phyloP scores from a whole-genome alignment of 2,113 vertebrate genomes.

The Alethe diademata region DNA sequence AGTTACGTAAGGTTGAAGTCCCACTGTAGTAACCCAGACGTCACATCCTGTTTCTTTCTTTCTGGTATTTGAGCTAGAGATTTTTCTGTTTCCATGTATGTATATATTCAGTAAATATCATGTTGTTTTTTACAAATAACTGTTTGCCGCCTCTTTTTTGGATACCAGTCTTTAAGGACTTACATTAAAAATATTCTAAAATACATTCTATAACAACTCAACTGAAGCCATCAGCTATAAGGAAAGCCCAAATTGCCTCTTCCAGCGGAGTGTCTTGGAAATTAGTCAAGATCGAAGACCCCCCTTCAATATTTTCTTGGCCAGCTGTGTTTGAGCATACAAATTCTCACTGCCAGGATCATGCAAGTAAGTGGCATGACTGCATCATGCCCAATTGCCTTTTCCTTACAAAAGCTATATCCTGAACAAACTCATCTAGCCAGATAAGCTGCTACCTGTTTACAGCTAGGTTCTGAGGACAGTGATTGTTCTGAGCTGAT shows the following conservation, averaged over 20 bases:
- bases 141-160: neutral
- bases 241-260: neutral
- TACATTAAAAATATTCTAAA: neutral
- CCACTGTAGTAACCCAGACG: neutral
- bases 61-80: neutral
- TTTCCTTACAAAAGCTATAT: neutral
- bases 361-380: neutral
- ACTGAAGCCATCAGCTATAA: neutral
- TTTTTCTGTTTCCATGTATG: neutral
- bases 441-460: neutral
- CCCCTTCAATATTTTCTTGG: neutral
- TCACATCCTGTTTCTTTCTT: neutral
- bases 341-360: neutral
- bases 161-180: neutral
- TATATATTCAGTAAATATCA: neutral
- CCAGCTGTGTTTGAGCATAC: neutral
- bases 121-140: neutral
- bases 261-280: neutral
- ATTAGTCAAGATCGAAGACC: neutral
- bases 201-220: neutral
- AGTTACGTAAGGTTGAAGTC: neutral
- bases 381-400: neutral
- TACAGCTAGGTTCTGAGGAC: neutral
- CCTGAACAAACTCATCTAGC: neutral
- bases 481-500: neutral